A percentile compares a stretch with the other conserved stretches of the same genome.
phyloP scores from a whole-genome alignment of 1,140 invertebrate genomes.

The Scaptomyza pallida region DNA sequence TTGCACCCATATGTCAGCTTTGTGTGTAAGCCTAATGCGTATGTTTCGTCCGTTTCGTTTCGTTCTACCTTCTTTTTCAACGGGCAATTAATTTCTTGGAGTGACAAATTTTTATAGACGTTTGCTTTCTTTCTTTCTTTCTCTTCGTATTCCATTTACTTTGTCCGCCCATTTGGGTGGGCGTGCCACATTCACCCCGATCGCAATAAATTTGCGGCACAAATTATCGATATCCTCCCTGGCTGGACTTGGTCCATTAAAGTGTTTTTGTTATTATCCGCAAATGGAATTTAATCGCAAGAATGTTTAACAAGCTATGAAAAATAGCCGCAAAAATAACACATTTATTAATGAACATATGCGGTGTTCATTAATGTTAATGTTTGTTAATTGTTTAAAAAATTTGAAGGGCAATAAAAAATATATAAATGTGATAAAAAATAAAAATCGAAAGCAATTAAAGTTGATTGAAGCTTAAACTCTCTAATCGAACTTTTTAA shows the following conservation, averaged over 20 bases:
- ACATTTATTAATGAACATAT: conserved; percentile 7
- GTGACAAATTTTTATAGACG: conserved; percentile 83
- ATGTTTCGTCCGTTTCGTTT: too few relatives aligned
- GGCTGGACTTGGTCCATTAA: conserved; percentile 46
- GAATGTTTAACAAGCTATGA: conserved; percentile 33
- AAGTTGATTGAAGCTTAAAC: too few relatives aligned
- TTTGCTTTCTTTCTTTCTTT: conserved; percentile 22
- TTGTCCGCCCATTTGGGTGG: conserved; percentile 46
- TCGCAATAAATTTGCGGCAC: conserved; percentile 76
- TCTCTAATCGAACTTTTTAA: too few relatives aligned
- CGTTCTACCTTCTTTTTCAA: conserved; percentile 54
- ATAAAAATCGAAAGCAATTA: too few relatives aligned
- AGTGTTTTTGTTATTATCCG: conserved; percentile 21
- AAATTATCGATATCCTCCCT: conserved; percentile 70
- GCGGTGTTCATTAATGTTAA: neutral
- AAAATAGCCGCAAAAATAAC: too few relatives aligned
- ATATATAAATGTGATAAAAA: too few relatives aligned
- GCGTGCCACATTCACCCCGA: conserved; percentile 56
- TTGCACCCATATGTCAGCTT: conserved; percentile 78
- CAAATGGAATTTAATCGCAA: conserved; percentile 63
- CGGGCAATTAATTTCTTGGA: conserved; percentile 84
- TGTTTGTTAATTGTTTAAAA: conserved; percentile 16
- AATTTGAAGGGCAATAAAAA: conserved; percentile 15
- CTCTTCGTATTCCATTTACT: conserved; percentile 50
- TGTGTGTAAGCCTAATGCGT: conserved; percentile 72